A percentile compares a stretch with the other conserved stretches of the same genome.
These are phyloP conservation scores for Notothenia coriiceps DNA, from an alignment of 2,113 vertebrate species.

Conservation along the genomic window DNA sequence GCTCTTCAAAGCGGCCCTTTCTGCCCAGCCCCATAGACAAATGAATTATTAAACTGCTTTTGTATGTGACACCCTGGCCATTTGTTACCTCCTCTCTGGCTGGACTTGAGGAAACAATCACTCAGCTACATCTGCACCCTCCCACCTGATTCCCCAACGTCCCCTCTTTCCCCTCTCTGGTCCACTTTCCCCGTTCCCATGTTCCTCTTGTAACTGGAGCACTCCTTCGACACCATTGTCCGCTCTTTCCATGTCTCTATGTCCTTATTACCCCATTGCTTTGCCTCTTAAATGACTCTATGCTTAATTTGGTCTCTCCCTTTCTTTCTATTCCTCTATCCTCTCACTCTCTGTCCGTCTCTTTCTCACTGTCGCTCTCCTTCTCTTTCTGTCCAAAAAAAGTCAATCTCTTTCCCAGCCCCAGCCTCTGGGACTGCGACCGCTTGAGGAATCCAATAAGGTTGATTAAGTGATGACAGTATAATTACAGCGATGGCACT, in stretches of 20 bases:
- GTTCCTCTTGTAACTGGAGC: slow-evolving; percentile 11
- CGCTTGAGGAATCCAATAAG: slow-evolving; percentile 81
- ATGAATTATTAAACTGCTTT: slow-evolving; percentile 81
- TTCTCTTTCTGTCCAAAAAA: slow-evolving; percentile 63
- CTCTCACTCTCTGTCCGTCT: neutral
- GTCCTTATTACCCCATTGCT: slow-evolving; percentile 47
- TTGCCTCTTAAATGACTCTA: slow-evolving; percentile 56
- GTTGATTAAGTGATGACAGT: slow-evolving; percentile 84
- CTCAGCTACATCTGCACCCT: slow-evolving; percentile 24
- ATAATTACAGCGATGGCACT: slow-evolving; percentile 79
- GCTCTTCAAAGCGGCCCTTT: slow-evolving; percentile 79
- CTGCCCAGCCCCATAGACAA: slow-evolving; percentile 65
- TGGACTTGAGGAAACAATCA: slow-evolving; percentile 70
- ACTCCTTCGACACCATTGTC: slow-evolving; percentile 37
- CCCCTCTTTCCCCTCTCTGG: slow-evolving; percentile 1
- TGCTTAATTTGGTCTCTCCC: slow-evolving; percentile 62
- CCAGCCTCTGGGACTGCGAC: slow-evolving; percentile 66
- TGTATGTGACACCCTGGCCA: slow-evolving; percentile 72
- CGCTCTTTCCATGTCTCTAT: slow-evolving; percentile 33
- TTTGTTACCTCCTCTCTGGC: slow-evolving; percentile 71
- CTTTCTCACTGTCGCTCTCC: slow-evolving; percentile 20
- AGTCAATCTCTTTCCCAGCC: slow-evolving; percentile 72
- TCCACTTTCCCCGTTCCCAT: slow-evolving; percentile 30
- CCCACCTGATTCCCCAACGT: slow-evolving; percentile 51
- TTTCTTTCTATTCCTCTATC: slow-evolving; percentile 15